phyloP scores from a whole-genome alignment of 2,888 invertebrate genomes.

The Entomobrya proxima region DNA sequence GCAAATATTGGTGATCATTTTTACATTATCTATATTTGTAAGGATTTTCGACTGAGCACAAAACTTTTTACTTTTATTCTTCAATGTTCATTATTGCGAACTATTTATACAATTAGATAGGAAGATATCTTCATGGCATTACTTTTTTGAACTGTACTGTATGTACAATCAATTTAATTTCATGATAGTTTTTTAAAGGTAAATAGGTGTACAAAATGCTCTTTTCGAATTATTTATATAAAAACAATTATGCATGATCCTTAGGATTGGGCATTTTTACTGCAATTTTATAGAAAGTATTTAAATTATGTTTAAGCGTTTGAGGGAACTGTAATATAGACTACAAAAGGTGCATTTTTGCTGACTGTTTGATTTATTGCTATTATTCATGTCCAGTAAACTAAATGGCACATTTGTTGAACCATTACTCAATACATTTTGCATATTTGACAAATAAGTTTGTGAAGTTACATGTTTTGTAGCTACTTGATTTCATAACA shows the following conservation, averaged over 20 bases:
- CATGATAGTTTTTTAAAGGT: no score
- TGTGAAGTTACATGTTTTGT: no score
- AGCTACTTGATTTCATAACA: not conserved
- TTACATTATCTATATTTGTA: conserved; percentile 38
- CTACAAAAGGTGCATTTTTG: not conserved
- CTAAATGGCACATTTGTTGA: no score
- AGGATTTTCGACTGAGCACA: conserved; percentile 53
- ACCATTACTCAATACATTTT: no score
- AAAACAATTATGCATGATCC: conserved; percentile 48
- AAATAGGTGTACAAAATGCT: not conserved
- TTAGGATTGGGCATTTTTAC: conserved; percentile 40
- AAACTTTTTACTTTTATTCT: conserved; percentile 57
- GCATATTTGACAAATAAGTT: no score
- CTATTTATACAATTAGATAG: not conserved
- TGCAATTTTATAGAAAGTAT: conserved; percentile 22
- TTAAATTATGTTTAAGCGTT: conserved; percentile 20
- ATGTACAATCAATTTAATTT: no score
- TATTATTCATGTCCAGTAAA: conserved; percentile 21
- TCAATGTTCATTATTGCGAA: conserved; percentile 5
- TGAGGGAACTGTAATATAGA: not conserved
- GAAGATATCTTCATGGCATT: not conserved
- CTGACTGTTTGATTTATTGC: conserved; percentile 39
- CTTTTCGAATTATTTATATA: conserved; percentile 25
- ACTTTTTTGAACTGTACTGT: no score
- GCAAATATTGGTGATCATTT: conserved; percentile 66